Conservation (phyloP, 2,888 invertebrate genomes). For the Leptopilina myrica region DNA sequence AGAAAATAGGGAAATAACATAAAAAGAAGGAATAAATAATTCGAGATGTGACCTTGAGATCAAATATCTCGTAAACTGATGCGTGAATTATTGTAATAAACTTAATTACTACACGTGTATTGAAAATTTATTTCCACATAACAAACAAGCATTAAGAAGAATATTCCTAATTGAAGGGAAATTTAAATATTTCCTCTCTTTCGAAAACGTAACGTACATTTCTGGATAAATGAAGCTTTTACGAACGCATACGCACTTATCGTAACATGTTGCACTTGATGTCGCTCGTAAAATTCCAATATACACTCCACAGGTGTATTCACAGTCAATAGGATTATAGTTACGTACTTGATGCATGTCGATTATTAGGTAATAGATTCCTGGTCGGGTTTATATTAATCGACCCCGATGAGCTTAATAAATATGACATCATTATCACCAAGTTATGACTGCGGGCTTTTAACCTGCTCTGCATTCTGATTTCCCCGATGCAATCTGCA, state of each 20-base stretch:
- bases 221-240: neutral
- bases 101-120: neutral
- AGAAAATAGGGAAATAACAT: conserved; percentile 7
- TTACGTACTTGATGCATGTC: conserved; percentile 25
- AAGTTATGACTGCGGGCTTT: conserved; percentile 56
- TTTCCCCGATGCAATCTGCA: conserved; percentile 16
- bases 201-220: too few species aligned
- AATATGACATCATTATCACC: conserved; percentile 72
- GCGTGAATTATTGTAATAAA: neutral
- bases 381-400: conserved; percentile 58
- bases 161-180: too few species aligned
- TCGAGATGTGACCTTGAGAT: conserved; percentile 8
- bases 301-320: neutral
- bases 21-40: neutral
- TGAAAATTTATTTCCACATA: neutral
- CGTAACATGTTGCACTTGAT: neutral
- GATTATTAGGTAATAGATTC: conserved; percentile 53
- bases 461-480: conserved; percentile 1
- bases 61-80: neutral
- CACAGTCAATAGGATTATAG: conserved; percentile 7
- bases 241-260: neutral
- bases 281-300: conserved; percentile 14
- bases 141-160: neutral
- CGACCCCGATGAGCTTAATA: conserved; percentile 72
- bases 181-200: too few species aligned